Evolutionary conservation across 2,888 invertebrate species (phyloP).

Genomic region (Physocephala rufipes): DNA sequence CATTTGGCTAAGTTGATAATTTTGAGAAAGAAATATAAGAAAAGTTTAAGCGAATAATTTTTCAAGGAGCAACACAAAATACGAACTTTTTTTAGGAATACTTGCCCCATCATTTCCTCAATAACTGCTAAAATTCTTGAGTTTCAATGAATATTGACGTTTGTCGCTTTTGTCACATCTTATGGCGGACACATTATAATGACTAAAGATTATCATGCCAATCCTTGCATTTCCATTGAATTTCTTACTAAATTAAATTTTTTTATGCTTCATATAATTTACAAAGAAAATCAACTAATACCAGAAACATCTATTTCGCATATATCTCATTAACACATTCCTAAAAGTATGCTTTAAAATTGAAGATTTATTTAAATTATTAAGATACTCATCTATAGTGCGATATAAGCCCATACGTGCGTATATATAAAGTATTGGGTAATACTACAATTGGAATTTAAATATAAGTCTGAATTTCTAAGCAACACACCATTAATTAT

Average conservation of each 20-base stretch:
- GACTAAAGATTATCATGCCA: not conserved
- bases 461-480: not conserved
- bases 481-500: not conserved
- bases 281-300: not conserved
- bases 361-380: not conserved
- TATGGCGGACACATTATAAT: no score
- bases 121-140: no score
- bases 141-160: no score
- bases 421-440: not conserved
- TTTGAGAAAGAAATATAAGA: no score
- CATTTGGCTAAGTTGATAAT: no score
- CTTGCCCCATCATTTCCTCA: no score
- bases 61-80: no score
- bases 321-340: slow-evolving; percentile 23
- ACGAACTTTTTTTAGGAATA: no score
- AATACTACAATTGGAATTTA: not conserved
- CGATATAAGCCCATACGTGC: not conserved
- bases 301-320: slow-evolving; percentile 3
- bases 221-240: not conserved
- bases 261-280: slow-evolving; percentile 1
- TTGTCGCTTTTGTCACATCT: no score
- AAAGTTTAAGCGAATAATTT: no score
- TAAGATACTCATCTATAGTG: not conserved
- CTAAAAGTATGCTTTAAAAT: slow-evolving; percentile 27
- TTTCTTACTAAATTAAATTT: not conserved